Percentiles rank a stretch among this genome's conserved stretches.
Evolutionary conservation across 2,797 vertebrate genomes (phyloP).

Genomic region (Falco biarmicus): DNA sequence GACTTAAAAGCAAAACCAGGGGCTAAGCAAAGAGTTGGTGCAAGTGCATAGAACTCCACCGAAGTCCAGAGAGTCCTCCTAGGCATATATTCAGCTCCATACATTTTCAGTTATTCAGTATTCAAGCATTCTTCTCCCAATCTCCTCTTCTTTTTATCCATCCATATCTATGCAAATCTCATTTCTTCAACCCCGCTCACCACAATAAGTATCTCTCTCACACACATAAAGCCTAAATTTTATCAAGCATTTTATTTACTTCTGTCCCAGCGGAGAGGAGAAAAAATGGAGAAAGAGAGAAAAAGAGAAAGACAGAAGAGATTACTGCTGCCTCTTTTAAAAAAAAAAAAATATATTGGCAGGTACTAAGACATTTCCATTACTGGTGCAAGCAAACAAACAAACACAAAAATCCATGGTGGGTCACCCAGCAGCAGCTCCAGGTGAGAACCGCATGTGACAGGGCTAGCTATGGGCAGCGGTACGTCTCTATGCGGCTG

Average conservation of each 20-base stretch:
- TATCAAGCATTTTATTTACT: slow-evolving; percentile 72
- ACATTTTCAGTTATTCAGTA: slow-evolving; percentile 48
- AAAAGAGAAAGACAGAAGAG: neutral
- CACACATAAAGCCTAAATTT: slow-evolving; percentile 60
- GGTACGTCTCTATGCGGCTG: neutral
- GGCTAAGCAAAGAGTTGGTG: neutral
- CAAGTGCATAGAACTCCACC: neutral
- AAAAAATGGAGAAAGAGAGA: neutral
- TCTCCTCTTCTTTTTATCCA: slow-evolving; percentile 57
- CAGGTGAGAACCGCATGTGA: slow-evolving; percentile 26
- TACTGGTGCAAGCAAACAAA: neutral
- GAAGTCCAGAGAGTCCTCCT: neutral
- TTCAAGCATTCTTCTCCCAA: slow-evolving; percentile 35
- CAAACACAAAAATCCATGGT: neutral
- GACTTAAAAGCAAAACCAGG: neutral
- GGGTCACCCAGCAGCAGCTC: neutral
- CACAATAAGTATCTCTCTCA: slow-evolving; percentile 54
- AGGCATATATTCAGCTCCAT: neutral
- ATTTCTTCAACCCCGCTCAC: slow-evolving; percentile 61
- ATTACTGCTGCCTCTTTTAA: neutral
- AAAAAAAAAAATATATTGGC: neutral
- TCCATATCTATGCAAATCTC: slow-evolving; percentile 64
- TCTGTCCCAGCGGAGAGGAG: neutral
- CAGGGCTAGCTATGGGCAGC: neutral
- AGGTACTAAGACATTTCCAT: slow-evolving; percentile 48